Evolutionary conservation across 2,888 invertebrate species (phyloP), one percentile per base, ranked within the genome.

Genomic region (Sinopyrophorus schimmeli): DNA sequence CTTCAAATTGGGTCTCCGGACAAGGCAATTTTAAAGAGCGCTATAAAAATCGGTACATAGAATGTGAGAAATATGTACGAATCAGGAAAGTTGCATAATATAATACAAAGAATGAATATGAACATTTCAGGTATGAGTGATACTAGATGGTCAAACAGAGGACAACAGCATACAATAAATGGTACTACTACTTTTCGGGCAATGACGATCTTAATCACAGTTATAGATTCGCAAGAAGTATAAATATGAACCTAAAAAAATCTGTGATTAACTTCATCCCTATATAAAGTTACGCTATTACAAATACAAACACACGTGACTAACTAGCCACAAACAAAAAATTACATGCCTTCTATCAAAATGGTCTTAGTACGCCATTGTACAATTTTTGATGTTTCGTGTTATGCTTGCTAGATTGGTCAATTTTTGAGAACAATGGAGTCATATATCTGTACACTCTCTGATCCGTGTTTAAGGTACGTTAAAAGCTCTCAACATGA

Each of bases 101-200:
- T 50, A 12, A 38, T 43, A 11, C 35, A 49, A 15, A 37, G 49
- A 39, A 28, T 55, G 16, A 47, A 47, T 12, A 14, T 50, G 7
- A 21, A 49, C 17, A 50, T 49, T 9, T 23, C 47, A 32, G 46
- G 47, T 30, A 41, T 53, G 9, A 49, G 46, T 18, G 49, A 55
- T 26, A 21, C 21, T 6, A 16, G 47, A 16, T 53, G 46, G 48
- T 26, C 41, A 39, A 30, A 21, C 18, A 24, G 3, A 11, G 43
- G 50, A 30, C 4, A 34, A 20, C 21, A 47, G 31, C 26, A 16
- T 38, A 30, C 24, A 42, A 21, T 26, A 35, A 28, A 52, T 35
- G 35, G 31, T 16, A 47, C 26, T 5, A 30, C 42, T 47, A 35
- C 14, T 52, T 31, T 20, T 47, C 46, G 31, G 40, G 26, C 7